phyloP scores from a whole-genome alignment of 2,888 invertebrate species.

The Macrophya alboannulata region DNA sequence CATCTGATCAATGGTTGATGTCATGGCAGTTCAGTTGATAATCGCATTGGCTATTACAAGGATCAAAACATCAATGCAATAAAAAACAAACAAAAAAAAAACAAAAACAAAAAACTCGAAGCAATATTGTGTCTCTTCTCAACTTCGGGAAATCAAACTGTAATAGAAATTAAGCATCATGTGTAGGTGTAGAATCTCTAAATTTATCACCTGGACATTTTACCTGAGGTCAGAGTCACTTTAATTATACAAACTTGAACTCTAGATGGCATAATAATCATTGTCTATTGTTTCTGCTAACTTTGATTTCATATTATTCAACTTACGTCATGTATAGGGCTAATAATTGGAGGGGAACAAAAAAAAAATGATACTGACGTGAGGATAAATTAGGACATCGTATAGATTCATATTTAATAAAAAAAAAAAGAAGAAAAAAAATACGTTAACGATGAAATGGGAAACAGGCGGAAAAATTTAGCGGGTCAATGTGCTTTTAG shows the following conservation, averaged over 20 bases:
- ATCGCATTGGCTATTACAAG: slow-evolving; percentile 22
- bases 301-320: neutral
- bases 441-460: neutral
- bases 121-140: neutral
- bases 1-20: slow-evolving; percentile 18
- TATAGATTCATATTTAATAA: neutral
- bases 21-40: slow-evolving; percentile 22
- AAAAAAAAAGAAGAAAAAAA: neutral
- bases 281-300: neutral
- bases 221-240: neutral
- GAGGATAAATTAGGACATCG: too few species aligned
- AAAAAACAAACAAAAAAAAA: neutral
- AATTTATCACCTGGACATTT: neutral
- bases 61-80: slow-evolving; percentile 4
- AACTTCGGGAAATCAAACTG: slow-evolving; percentile 24
- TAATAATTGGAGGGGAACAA: too few species aligned
- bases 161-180: slow-evolving; percentile 15
- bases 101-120: neutral
- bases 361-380: too few species aligned
- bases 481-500: neutral
- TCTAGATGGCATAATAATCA: neutral
- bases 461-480: slow-evolving; percentile 20
- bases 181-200: slow-evolving; percentile 8
- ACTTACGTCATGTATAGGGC: too few species aligned
- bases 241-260: neutral